These are phyloP conservation scores for Geopemphigus sp. DNA, from an alignment of 1,140 invertebrate species.

Conservation along the genomic window DNA sequence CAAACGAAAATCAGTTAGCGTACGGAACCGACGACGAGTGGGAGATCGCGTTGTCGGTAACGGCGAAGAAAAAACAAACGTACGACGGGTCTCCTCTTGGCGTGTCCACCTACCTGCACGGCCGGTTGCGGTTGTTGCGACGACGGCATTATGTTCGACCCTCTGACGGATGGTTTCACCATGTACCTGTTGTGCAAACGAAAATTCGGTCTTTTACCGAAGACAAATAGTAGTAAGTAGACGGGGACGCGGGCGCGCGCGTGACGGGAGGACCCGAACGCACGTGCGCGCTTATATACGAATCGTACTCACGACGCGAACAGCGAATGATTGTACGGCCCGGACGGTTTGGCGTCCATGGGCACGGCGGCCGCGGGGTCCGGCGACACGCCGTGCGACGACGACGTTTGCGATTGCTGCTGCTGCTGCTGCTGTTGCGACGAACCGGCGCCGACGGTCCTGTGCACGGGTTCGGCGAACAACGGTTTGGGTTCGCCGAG, in stretches of 20 bases:
- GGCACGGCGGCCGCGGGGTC: conserved; percentile 21
- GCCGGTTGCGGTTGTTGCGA: not conserved
- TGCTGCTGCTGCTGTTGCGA: not conserved
- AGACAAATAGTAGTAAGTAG: no score
- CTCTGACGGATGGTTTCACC: conserved; percentile 45
- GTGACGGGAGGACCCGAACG: not conserved
- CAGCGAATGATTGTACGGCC: conserved; percentile 40
- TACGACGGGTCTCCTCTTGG: no score
- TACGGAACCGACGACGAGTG: not conserved
- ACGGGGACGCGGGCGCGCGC: no score
- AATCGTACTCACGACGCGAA: conserved; percentile 22
- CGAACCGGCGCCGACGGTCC: not conserved
- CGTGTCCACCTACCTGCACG: not conserved
- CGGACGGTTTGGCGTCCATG: conserved; percentile 44
- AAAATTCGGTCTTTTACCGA: no score
- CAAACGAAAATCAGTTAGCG: no score
- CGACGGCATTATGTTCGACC: conserved; percentile 18
- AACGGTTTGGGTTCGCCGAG: conserved; percentile 29
- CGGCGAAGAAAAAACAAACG: no score
- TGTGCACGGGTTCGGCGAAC: conserved; percentile 42
- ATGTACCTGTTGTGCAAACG: conserved; percentile 6
- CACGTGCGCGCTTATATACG: no score
- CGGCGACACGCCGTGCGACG: conserved; percentile 24
- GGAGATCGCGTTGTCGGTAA: not conserved
- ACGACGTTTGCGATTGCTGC: not conserved